phyloP scores from a whole-genome alignment of 1,140 invertebrate species.

The Pseudomyrmex dendroicus region DNA sequence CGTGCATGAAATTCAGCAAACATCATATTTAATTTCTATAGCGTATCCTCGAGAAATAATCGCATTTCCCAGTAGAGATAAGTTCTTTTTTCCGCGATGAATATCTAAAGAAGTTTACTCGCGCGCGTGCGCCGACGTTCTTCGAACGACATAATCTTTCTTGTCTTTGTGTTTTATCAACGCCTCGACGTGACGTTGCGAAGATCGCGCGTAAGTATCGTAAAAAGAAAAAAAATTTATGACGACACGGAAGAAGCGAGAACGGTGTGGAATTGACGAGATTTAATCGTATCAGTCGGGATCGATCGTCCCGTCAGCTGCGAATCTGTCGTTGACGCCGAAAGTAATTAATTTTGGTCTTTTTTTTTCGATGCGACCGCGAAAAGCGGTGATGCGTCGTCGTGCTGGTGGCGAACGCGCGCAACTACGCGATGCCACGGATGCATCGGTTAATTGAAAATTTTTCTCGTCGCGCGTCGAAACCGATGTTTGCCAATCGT shows the following conservation, averaged over 20 bases:
- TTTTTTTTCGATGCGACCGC: slow-evolving; percentile 56
- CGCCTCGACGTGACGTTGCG: slow-evolving; percentile 27
- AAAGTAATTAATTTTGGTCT: slow-evolving; percentile 72
- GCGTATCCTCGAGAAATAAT: slow-evolving; percentile 23
- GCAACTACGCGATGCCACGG: slow-evolving; percentile 43
- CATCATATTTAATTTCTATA: slow-evolving; percentile 29
- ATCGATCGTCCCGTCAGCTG: slow-evolving; percentile 63
- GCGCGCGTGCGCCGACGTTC: neutral
- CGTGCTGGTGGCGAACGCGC: slow-evolving; percentile 20
- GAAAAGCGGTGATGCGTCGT: slow-evolving; percentile 58
- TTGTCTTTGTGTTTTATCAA: slow-evolving; percentile 22
- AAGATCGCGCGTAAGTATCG: neutral
- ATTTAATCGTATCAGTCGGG: slow-evolving; percentile 68
- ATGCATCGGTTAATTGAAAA: slow-evolving; percentile 79
- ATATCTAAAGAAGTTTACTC: slow-evolving; percentile 38
- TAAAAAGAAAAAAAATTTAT: slow-evolving; percentile 6
- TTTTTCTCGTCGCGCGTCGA: slow-evolving; percentile 76
- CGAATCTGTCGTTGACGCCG: slow-evolving; percentile 64
- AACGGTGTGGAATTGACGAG: slow-evolving; percentile 6
- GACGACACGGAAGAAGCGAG: slow-evolving; percentile 4
- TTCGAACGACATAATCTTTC: slow-evolving; percentile 52
- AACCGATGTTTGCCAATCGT: slow-evolving; percentile 77
- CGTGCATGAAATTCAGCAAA: neutral
- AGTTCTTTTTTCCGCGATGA: slow-evolving; percentile 56
- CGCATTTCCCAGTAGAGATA: slow-evolving; percentile 28